Conservation (phyloP, 2,113 vertebrate species). For the Triplophysa rosa region DNA sequence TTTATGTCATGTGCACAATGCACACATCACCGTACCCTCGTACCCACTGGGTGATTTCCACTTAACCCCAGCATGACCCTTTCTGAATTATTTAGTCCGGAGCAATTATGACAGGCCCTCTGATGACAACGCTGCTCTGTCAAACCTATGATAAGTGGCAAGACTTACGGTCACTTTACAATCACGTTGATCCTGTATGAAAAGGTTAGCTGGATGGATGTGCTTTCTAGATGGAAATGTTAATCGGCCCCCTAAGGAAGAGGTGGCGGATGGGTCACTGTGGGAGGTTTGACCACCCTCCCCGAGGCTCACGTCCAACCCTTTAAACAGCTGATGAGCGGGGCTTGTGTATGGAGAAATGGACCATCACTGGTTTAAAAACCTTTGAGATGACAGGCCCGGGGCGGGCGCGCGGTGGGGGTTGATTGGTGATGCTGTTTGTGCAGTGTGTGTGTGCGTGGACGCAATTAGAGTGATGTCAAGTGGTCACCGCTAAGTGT, state of each 20-base stretch:
- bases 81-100: conserved; percentile 55
- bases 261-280: conserved; percentile 38
- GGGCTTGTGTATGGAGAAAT: conserved; percentile 16
- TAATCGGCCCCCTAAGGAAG: conserved; percentile 58
- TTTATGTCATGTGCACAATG: conserved; percentile 23
- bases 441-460: conserved; percentile 17
- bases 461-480: conserved; percentile 43
- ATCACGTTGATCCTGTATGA: conserved; percentile 52
- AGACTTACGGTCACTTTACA: conserved; percentile 47
- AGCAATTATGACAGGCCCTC: conserved; percentile 44
- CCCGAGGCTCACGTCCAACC: conserved; percentile 29
- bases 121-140: conserved; percentile 58
- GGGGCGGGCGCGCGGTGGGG: conserved; percentile 2
- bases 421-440: conserved; percentile 37
- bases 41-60: conserved; percentile 38
- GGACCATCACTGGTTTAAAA: conserved; percentile 41
- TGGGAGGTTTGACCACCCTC: conserved; percentile 48
- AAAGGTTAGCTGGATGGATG: conserved; percentile 58
- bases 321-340: conserved; percentile 34
- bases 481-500: conserved; percentile 21
- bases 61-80: conserved; percentile 44
- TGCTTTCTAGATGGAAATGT: conserved; percentile 58
- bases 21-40: not conserved
- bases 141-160: conserved; percentile 43
- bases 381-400: conserved; percentile 22